Conservation (phyloP, 2,797 vertebrate genomes). For the Steatocranus sp. region DNA sequence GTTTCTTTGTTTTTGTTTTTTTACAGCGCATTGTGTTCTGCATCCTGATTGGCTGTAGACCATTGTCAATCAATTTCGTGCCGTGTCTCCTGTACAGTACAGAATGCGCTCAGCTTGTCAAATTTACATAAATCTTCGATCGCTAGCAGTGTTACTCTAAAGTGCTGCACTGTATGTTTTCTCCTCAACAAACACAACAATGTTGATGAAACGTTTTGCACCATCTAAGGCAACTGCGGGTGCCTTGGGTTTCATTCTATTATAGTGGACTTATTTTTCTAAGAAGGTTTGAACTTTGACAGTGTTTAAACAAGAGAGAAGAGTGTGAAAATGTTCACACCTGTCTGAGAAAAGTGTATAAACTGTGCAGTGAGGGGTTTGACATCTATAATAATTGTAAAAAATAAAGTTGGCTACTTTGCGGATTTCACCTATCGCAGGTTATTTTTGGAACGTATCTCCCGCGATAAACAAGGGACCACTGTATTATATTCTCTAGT, state of each 20-base stretch:
- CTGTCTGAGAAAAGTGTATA: not conserved
- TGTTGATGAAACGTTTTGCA: not conserved
- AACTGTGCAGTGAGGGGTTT: not conserved
- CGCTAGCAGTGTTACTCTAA: not conserved
- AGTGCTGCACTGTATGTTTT: not conserved
- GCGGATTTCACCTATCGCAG: rapidly evolving
- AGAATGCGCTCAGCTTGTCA: not conserved
- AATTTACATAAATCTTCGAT: not conserved
- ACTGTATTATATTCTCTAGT: not conserved
- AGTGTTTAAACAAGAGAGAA: not conserved
- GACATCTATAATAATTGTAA: not conserved
- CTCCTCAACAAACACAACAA: not conserved
- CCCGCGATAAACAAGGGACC: not conserved
- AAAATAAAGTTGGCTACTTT: not conserved
- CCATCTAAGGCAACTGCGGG: not conserved
- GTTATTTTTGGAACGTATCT: not conserved
- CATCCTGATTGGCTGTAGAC: not conserved
- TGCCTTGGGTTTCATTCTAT: not conserved
- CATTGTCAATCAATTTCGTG: not conserved
- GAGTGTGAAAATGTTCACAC: not conserved
- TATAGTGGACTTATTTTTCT: not conserved
- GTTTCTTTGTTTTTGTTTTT: not conserved
- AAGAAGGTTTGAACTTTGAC: not conserved
- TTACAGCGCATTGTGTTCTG: not conserved
- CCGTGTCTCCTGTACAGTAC: not conserved